Conservation (phyloP, 2,113 vertebrate genomes). For the Sciurus niger region DNA sequence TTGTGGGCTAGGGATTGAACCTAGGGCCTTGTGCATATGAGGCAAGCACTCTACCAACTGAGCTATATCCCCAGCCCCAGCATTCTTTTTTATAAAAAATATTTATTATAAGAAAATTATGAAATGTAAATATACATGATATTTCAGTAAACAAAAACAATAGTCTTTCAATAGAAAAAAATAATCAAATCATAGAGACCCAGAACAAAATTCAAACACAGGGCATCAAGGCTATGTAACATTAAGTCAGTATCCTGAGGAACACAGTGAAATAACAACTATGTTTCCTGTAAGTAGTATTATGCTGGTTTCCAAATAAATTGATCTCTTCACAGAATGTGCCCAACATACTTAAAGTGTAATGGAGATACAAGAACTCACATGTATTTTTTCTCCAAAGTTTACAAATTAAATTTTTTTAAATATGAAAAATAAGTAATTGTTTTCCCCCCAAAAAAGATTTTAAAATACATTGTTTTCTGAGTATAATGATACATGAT, state of each 20-base stretch:
- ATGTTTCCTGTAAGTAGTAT: neutral
- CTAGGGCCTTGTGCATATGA: too few relatives aligned
- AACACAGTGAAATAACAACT: neutral
- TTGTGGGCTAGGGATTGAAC: too few relatives aligned
- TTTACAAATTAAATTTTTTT: neutral
- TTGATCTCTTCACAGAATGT: neutral
- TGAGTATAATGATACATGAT: neutral
- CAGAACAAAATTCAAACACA: conserved; percentile 48
- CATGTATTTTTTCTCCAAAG: neutral
- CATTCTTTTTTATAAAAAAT: conserved; percentile 33
- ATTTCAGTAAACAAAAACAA: neutral
- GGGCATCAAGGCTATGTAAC: neutral
- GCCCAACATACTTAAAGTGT: neutral
- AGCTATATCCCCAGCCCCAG: too few relatives aligned
- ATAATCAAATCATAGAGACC: neutral
- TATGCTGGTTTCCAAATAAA: neutral
- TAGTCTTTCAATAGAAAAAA: neutral
- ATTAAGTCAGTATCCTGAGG: neutral
- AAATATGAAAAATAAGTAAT: conserved; percentile 14
- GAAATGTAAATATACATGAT: neutral
- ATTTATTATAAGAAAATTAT: conserved; percentile 5
- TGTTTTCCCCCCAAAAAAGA: conserved; percentile 4
- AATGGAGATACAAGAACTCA: neutral
- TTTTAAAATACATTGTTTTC: neutral
- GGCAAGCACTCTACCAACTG: too few relatives aligned